Base-by-base conservation (phyloP, 2,797 vertebrate species). In the Tenualosa ilisha region DNA sequence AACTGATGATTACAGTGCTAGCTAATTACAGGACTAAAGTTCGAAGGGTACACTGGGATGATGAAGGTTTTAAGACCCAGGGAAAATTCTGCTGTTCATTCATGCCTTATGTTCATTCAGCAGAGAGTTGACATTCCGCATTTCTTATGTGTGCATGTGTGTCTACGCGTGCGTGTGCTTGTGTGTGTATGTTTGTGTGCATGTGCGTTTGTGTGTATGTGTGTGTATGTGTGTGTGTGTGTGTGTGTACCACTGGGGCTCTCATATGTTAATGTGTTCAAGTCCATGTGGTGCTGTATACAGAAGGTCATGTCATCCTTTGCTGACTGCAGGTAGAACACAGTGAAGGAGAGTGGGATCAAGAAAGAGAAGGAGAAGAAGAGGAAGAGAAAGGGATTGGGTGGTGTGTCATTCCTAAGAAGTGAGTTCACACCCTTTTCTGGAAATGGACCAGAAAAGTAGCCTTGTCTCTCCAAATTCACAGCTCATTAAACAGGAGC, bases 401-500 rank as follows among this genome's bases (percentile, higher is more conserved):
- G 8, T 65, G 24, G 63, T 37, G 65, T 72, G 26, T 72, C 12
- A 37, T 72, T 72, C 31, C 7, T n/a, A 72, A 68, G 63, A 37
- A 31, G 31, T 37, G 65, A 2, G 26, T 72, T 72, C 65, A 65
- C 24, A 72, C 26, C 11, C 31, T 37, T 37, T 7, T 3, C 13
- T 72, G 65, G 31, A 72, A 72, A 72, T 72, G 65, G 26, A 37
- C 3, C 13, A 6, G 31, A 37, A 72, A 31, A 72, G 11, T 37
- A 37, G 65, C 26, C 3, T 17, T 13, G 65, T 72, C 65, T 72
- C 65, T 72, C 31, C 31, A 13, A 15, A 37, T 63, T 72, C 65
- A 72, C 65, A 40, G 26, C 65, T 72, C 65, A 72, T 72, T 72
- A 37, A 72, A 15, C 65, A 72, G 31, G 12, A 72, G 37, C 65